Evolutionary conservation across 1,140 invertebrate genomes (phyloP), one percentile per base, ranked within the genome.

Genomic region (Psix sp.): DNA sequence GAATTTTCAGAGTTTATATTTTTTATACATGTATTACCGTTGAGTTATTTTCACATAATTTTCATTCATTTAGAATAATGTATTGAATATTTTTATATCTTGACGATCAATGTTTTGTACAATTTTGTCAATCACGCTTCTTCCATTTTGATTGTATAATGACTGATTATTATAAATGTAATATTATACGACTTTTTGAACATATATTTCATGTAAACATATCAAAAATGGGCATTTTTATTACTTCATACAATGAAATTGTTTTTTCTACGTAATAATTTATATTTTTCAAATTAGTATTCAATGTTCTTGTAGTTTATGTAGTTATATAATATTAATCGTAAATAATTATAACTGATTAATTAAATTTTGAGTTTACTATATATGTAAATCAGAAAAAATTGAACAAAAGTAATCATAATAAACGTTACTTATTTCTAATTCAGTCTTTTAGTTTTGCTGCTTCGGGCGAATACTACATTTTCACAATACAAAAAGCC

Each of bases 191-290:
- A 46, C 57, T 62, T 68, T 65, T n/a, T n/a, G n/a, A n/a, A n/a
- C n/a, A n/a, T n/a, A 71, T 35, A 13, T 35, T 35, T 35, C 11
- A 1, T 35, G 42, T 65, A 46, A 74, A 80, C 81, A 82, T 84
- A 84, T 82, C 82, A 82, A 71, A 80, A 82, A 72, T 78, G 78
- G 80, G 77, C 80, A 82, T 82, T 83, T 77, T 60, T 60, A 63
- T 18, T 45, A 68, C 54, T 59, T 72, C 65, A 52, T 15, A 31
- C 6, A n/a, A 35, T 35, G 13, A 2, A 10, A 5, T 6, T 35
- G 5, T 26, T 36, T 59, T 39, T 38, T 38, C 14, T 46, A 18
- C 33, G 33, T 16, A 11, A 11, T n/a, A n/a, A 45, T 17, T 15
- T n/a, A 33, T 46, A n/a, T 10, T 21, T 38, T 36, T 24, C 1